Base-by-base conservation (phyloP, 2,113 vertebrate species). In the Crotalus helleri region DNA sequence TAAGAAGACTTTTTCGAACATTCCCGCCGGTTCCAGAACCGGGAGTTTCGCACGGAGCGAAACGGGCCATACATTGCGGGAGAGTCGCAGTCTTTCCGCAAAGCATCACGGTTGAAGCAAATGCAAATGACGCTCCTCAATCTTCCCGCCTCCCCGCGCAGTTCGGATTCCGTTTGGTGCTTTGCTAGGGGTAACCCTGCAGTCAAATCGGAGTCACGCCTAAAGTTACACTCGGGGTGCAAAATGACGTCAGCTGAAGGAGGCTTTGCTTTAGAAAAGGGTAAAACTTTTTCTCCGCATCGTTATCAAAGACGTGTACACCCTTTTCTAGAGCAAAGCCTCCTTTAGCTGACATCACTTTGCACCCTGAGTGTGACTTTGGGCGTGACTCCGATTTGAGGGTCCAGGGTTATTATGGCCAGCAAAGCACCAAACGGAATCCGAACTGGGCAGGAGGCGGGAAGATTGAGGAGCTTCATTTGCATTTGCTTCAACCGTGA, bases 1-100 rank as follows among this genome's bases (percentile, higher is more conserved):
- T 1, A 1, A 0, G 0, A 4, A 85, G 1, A 3, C 4, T 1
- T 33, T 24, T 2, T 5, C 39, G 0, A 29, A 0, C 8, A 23
- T 58, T 46, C 7, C 23, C 13, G 1, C 53, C 4, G 7, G 21
- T 23, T 39, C 8, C 51, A 46, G 3, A n/a, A 26, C 11, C 7
- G 26, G 15, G 4, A 46, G 6, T 21, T 69, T 23, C 4, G 12
- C 15, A 29, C 11, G 61, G 15, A 26, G 5, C 5, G 44, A 12
- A 89, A 69, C 29, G 5, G 46, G 15, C 0, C 26, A 9, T 21
- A 21, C 17, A 46, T 11, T 13, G 8, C 33, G 19, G 23, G 0
- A 6, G 7, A 17, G 8, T 51, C 49, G 49, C 49, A 51, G 49
- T 2, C 33, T 5, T 9, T 17, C 9, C 54, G 91, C 91, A 91